Conservation (phyloP, 1,140 invertebrate species). For the Pseudomyrmex sp. region DNA sequence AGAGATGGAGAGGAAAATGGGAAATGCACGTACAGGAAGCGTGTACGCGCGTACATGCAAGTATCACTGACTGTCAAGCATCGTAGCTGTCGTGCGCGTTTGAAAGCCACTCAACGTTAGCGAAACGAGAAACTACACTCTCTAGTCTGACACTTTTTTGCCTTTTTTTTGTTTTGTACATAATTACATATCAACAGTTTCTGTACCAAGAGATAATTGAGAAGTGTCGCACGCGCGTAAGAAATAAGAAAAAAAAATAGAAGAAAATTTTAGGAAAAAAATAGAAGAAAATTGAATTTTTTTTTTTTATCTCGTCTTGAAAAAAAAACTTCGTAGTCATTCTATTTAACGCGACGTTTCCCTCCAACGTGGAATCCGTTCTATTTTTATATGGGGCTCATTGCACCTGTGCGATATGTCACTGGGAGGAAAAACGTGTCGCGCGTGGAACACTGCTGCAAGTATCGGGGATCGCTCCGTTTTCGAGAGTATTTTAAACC, state of each 20-base stretch:
- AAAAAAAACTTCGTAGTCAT: neutral
- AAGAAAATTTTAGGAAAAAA: neutral
- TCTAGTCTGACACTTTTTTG: neutral
- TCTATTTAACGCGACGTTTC: conserved; percentile 26
- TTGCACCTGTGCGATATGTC: conserved; percentile 60
- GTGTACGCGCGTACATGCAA: too few relatives aligned
- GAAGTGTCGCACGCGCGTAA: neutral
- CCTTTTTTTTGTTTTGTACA: too few relatives aligned
- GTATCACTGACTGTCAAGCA: conserved; percentile 14
- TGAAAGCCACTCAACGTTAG: neutral
- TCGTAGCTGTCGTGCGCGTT: neutral
- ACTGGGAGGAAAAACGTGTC: conserved; percentile 55
- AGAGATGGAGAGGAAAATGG: conserved; percentile 26
- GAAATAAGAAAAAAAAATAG: neutral
- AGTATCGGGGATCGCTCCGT: conserved; percentile 58
- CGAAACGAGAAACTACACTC: neutral
- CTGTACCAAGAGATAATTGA: neutral
- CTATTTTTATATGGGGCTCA: conserved; percentile 47
- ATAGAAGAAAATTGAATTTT: neutral
- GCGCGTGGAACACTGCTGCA: conserved; percentile 23
- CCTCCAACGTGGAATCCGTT: conserved; percentile 1
- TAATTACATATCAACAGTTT: neutral
- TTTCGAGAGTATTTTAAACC: conserved; percentile 72
- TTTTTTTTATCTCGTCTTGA: neutral
- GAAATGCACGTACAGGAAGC: conserved; percentile 4